Evolutionary conservation across 2,888 invertebrate species (phyloP).

Genomic region (Leucophenga montana): DNA sequence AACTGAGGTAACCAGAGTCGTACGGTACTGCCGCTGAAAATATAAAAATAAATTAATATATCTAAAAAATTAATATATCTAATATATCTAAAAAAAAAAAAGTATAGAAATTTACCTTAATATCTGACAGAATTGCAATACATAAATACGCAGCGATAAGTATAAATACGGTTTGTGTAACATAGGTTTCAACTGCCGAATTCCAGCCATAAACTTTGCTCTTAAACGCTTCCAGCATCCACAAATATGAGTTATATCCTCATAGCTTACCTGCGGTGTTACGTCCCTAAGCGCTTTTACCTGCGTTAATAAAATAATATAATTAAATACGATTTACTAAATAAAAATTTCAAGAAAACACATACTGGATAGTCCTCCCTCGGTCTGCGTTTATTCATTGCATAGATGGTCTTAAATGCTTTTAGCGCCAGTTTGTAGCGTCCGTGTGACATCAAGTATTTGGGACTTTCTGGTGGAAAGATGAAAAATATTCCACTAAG

Average conservation of each 20-base stretch:
- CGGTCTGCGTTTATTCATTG: constrained; percentile 78
- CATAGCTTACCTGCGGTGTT: constrained; percentile 42
- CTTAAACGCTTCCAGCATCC: constrained; percentile 46
- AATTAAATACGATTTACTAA: not conserved
- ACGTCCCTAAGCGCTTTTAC: constrained; percentile 62
- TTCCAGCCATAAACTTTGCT: constrained; percentile 75
- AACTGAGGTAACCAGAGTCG: constrained; percentile 91
- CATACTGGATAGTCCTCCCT: constrained; percentile 79
- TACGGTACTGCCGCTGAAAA: constrained; percentile 84
- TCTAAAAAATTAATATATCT: no score
- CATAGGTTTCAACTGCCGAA: constrained; percentile 79
- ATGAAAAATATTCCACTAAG: constrained; percentile 76
- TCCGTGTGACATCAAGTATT: constrained; percentile 68
- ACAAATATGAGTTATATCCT: not conserved
- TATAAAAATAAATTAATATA: constrained; percentile 63
- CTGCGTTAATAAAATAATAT: constrained; percentile 41
- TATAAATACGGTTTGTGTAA: constrained; percentile 78
- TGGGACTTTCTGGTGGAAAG: constrained; percentile 74
- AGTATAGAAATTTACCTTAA: no score
- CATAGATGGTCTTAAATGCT: constrained; percentile 76
- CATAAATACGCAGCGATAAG: constrained; percentile 78
- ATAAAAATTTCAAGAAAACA: not conserved
- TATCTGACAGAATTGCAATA: constrained; percentile 76
- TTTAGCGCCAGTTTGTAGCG: constrained; percentile 64
- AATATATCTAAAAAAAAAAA: no score